Percentiles rank a stretch among this genome's conserved stretches.
phyloP scores from a whole-genome alignment of 2,888 invertebrate genomes.

The Xanthia togata region DNA sequence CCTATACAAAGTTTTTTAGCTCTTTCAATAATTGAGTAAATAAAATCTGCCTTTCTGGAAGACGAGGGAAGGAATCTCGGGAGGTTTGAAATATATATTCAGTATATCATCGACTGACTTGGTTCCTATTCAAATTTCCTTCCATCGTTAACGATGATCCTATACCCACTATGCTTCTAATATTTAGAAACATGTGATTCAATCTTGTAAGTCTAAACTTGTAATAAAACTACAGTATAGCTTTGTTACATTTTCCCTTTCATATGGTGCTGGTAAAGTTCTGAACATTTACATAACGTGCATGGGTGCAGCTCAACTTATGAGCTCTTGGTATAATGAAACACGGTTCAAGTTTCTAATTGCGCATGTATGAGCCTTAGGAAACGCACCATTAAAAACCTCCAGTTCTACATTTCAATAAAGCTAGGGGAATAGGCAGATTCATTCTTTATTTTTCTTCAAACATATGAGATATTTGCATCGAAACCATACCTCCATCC shows the following conservation, averaged over 20 bases:
- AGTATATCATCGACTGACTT: slow-evolving; percentile 1
- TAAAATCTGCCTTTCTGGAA: background rate
- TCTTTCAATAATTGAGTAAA: slow-evolving; percentile 23
- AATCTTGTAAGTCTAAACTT: slow-evolving; percentile 17
- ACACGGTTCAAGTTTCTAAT: slow-evolving; percentile 52
- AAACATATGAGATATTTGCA: slow-evolving; percentile 39
- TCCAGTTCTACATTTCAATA: slow-evolving; percentile 6
- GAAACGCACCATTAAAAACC: slow-evolving; percentile 13
- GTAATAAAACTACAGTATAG: slow-evolving; percentile 3
- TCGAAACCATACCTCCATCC: slow-evolving; percentile 32
- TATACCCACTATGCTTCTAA: background rate
- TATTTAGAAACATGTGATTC: slow-evolving; percentile 2
- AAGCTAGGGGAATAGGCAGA: background rate
- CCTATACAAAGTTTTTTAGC: slow-evolving; percentile 18
- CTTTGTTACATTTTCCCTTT: slow-evolving; percentile 39
- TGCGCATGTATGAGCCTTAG: slow-evolving; percentile 28
- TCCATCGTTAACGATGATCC: background rate
- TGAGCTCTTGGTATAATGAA: slow-evolving; percentile 61
- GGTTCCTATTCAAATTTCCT: no score
- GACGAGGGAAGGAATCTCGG: no score
- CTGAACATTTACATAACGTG: slow-evolving; percentile 47
- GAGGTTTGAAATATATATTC: background rate
- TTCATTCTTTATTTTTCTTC: slow-evolving; percentile 6
- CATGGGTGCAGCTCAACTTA: slow-evolving; percentile 55
- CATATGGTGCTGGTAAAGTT: slow-evolving; percentile 44